Evolutionary conservation across 2,888 invertebrate genomes (phyloP).

Genomic region (Chouioia cunea): DNA sequence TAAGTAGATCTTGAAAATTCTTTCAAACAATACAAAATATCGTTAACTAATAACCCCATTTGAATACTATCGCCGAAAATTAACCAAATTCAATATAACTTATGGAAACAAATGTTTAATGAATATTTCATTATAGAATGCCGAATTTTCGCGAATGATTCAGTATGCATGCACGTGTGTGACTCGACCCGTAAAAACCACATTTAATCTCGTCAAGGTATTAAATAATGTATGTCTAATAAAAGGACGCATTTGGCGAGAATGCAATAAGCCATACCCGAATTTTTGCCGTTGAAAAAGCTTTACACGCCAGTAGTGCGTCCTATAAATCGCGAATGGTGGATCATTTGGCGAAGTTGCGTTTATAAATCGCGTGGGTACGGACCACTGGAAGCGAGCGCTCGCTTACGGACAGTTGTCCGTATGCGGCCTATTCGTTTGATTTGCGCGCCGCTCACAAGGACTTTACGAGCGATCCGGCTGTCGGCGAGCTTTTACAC

Average conservation of each 20-base stretch:
- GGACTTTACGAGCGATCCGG: slow-evolving; percentile 37
- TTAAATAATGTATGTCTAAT: slow-evolving; percentile 19
- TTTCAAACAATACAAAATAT: no score
- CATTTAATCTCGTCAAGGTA: slow-evolving; percentile 13
- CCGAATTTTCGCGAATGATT: no score
- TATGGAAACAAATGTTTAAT: no score
- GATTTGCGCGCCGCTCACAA: slow-evolving; percentile 15
- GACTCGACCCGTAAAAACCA: slow-evolving; percentile 16
- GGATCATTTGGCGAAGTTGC: slow-evolving; percentile 21
- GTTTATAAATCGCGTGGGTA: slow-evolving; percentile 26
- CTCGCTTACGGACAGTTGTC: slow-evolving; percentile 1
- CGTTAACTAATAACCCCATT: no score
- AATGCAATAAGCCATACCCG: not conserved
- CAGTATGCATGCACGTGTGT: not conserved
- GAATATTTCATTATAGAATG: no score
- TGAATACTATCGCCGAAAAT: no score
- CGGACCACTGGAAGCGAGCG: not conserved
- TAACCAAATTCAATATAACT: no score
- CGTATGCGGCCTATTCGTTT: slow-evolving; percentile 1
- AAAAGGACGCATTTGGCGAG: not conserved
- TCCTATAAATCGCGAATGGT: slow-evolving; percentile 29
- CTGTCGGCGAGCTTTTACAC: slow-evolving; percentile 18
- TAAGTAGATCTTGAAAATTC: no score
- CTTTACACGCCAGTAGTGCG: not conserved
- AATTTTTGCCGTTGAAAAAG: slow-evolving; percentile 17